Conservation (phyloP, 1,140 invertebrate genomes). For the Caerostris extrusa region DNA sequence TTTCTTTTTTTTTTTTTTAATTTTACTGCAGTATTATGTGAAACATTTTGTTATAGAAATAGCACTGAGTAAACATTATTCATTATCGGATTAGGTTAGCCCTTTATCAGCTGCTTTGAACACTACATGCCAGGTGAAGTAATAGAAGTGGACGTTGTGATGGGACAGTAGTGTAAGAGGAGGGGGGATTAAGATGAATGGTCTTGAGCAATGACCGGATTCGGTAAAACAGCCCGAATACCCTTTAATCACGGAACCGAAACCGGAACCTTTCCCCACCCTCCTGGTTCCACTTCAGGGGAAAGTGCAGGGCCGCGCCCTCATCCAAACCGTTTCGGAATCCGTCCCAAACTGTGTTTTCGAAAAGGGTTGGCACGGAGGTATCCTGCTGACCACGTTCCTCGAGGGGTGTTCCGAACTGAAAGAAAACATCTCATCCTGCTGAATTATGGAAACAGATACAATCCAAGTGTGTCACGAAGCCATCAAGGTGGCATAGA, state of each 20-base stretch:
- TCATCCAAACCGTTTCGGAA: background rate
- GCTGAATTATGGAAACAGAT: slow-evolving; percentile 11
- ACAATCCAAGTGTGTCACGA: slow-evolving; percentile 55
- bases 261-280: background rate
- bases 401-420: background rate
- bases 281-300: background rate
- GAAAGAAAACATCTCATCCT: background rate
- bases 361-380: background rate
- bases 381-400: slow-evolving; percentile 16
- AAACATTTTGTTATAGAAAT: too few relatives aligned
- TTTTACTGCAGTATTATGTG: too few relatives aligned
- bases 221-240: background rate
- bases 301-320: background rate
- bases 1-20: too few relatives aligned
- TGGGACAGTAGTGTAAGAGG: too few relatives aligned
- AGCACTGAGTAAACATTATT: too few relatives aligned
- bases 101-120: too few relatives aligned
- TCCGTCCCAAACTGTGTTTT: slow-evolving; percentile 21
- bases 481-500: background rate
- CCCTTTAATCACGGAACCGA: slow-evolving; percentile 2
- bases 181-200: background rate
- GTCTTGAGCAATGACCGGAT: background rate
- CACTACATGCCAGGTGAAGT: too few relatives aligned
- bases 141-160: too few relatives aligned
- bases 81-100: too few relatives aligned